Evolutionary conservation across 64 coral and sea anemone species (phyloP).

Genomic region (Acropora yongei): DNA sequence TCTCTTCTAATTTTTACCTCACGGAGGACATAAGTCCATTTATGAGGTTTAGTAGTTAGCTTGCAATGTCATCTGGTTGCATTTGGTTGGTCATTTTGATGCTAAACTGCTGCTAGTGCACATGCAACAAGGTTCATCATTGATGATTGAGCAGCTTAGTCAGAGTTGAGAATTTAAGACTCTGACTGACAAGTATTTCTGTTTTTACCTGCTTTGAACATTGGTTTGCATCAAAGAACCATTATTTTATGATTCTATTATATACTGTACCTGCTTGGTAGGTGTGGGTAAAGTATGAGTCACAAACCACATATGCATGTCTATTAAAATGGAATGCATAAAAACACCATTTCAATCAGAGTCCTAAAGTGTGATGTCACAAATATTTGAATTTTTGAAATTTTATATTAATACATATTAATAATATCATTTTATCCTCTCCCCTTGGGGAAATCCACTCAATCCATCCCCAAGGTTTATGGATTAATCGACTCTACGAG

Average conservation of each 20-base stretch:
- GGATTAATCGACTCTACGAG: conserved; percentile 3
- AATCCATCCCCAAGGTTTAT: conserved; percentile 17
- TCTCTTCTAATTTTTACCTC: background rate
- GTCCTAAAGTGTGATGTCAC: background rate
- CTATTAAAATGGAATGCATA: background rate
- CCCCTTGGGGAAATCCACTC: background rate
- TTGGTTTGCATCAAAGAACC: conserved; percentile 10
- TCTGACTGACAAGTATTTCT: background rate
- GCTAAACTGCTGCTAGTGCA: background rate
- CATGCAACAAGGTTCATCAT: conserved; percentile 4
- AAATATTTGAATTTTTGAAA: conserved; percentile 9
- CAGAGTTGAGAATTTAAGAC: background rate
- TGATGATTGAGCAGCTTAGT: conserved; percentile 7
- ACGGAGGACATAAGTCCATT: conserved; percentile 3
- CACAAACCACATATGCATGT: background rate
- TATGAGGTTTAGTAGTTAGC: conserved; percentile 16
- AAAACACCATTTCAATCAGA: too few species aligned
- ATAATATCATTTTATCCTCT: background rate
- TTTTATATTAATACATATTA: background rate
- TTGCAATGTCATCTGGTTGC: background rate
- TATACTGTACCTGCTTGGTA: background rate
- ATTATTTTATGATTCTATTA: background rate
- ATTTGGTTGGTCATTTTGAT: background rate
- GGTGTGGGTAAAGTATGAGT: conserved; percentile 8
- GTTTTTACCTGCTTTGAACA: background rate